Base-by-base conservation (phyloP, 2,113 vertebrate genomes). In the Spea bombifrons region DNA sequence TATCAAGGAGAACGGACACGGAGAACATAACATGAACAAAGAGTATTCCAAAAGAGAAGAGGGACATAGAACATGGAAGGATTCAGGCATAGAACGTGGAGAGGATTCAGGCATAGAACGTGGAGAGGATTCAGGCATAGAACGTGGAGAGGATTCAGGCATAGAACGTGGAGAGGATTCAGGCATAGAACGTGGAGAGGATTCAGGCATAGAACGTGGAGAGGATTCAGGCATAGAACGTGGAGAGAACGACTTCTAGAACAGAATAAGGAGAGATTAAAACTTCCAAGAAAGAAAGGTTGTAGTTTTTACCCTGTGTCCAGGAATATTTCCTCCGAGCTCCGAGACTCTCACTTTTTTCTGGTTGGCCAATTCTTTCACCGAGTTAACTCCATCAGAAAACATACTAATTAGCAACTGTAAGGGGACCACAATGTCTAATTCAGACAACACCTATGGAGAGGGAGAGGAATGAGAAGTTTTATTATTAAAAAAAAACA, bases 331-430 rank as follows among this genome's bases (percentile, higher is more conserved):
- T 83, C 94, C 94, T 0, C 93, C 87, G 80, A 96, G 83, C 84
- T 98, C 96, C 75, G 87, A 91, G 75, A 87, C 91, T 65, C 94
- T 92, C 1, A 94, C 92, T 86, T 97, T 98, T 85, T 92, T 94
- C 90, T 99, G 97, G 92, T 96, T 97, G 85, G 96, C 95, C 87
- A 99, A 90, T 81, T 99, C 97, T 88, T 98, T 99, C 57, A 99
- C 88, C 76, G 97, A 99, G 92, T 99, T 98, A 82, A 99, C 97
- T 66, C 97, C 97, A 89, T 99, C 97, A 75, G 96, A 99, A 90
- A 99, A 99, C 97, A 99, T 99, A 86, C 95, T 94, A 76, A 98
- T 98, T 77, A 99, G 87, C 55, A 99, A 92, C 82, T 97, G 96
- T 81, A 99, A 94, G 72, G 97, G 97, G 78, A 99, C 96, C 84